Evolutionary conservation across 2,113 vertebrate species (phyloP).

Genomic region (Tupaia chinensis): DNA sequence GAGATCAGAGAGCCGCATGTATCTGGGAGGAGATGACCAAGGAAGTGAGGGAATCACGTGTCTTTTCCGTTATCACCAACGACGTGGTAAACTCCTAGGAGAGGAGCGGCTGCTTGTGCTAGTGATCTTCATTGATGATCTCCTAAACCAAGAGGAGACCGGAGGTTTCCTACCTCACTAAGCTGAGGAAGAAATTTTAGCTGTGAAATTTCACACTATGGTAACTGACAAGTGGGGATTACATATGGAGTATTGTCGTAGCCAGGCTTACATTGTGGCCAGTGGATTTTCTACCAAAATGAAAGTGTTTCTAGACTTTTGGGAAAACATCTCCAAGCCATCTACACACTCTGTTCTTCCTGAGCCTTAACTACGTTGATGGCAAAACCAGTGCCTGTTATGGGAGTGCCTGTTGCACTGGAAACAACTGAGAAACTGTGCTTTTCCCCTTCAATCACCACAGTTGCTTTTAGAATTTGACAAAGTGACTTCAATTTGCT

Average conservation of each 20-base stretch:
- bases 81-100: conserved; percentile 91
- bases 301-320: conserved; percentile 91
- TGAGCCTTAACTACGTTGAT: conserved; percentile 92
- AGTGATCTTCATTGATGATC: conserved; percentile 92
- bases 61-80: conserved; percentile 94
- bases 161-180: conserved; percentile 92
- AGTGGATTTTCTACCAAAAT: conserved; percentile 91
- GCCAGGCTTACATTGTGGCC: conserved; percentile 93
- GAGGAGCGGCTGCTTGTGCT: conserved; percentile 92
- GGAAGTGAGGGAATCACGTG: conserved; percentile 91
- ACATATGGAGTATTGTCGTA: conserved; percentile 95
- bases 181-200: conserved; percentile 89
- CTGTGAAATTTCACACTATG: conserved; percentile 90
- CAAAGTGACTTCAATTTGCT: conserved; percentile 91
- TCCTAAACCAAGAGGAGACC: conserved; percentile 93
- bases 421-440: conserved; percentile 92
- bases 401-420: conserved; percentile 91
- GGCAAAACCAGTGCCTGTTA: conserved; percentile 89
- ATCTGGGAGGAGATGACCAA: conserved; percentile 90
- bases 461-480: conserved; percentile 91
- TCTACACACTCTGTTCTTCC: conserved; percentile 90
- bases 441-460: conserved; percentile 91
- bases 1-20: conserved; percentile 90
- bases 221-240: conserved; percentile 93
- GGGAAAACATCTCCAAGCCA: conserved; percentile 91